Percentiles rank a stretch among this genome's conserved stretches.
Conservation (phyloP, 2,888 invertebrate genomes). For the Ophonus ardosiacus region DNA sequence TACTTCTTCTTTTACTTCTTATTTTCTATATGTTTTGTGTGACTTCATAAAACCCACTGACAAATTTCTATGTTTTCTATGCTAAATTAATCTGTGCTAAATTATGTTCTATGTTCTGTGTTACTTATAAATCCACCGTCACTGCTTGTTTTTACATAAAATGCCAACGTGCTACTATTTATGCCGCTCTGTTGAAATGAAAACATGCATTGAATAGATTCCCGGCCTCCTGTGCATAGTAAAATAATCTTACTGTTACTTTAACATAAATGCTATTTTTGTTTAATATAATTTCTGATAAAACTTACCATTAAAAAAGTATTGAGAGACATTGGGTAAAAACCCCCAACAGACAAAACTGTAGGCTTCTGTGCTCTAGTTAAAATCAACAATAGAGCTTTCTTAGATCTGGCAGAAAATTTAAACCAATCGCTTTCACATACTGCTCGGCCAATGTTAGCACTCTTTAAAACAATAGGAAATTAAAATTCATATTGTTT, state of each 20-base stretch:
- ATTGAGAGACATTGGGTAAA: constrained; percentile 66
- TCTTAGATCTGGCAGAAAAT: constrained; percentile 63
- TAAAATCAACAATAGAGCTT: constrained; percentile 65
- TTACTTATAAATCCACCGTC: too few species aligned
- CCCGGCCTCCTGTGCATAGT: background rate
- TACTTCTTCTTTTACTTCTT: too few species aligned
- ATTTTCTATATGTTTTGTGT: too few species aligned
- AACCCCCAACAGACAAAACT: constrained; percentile 66
- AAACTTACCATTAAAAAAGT: constrained; percentile 66
- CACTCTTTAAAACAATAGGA: constrained; percentile 60
- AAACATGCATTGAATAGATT: too few species aligned
- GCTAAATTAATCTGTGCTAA: too few species aligned
- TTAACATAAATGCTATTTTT: background rate
- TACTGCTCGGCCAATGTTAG: constrained; percentile 63
- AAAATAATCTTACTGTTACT: background rate
- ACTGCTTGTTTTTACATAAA: background rate
- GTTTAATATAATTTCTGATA: background rate
- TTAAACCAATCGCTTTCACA: constrained; percentile 67
- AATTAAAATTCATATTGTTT: background rate
- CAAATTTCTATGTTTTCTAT: too few species aligned
- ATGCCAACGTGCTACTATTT: too few species aligned
- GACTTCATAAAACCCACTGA: too few species aligned
- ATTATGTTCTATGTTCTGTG: too few species aligned
- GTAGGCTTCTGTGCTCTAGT: constrained; percentile 63
- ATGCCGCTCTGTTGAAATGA: too few species aligned